These are phyloP conservation scores for Cyanoramphus novaezelandiae DNA, from an alignment of 2,113 vertebrate genomes.

Conservation along the genomic window DNA sequence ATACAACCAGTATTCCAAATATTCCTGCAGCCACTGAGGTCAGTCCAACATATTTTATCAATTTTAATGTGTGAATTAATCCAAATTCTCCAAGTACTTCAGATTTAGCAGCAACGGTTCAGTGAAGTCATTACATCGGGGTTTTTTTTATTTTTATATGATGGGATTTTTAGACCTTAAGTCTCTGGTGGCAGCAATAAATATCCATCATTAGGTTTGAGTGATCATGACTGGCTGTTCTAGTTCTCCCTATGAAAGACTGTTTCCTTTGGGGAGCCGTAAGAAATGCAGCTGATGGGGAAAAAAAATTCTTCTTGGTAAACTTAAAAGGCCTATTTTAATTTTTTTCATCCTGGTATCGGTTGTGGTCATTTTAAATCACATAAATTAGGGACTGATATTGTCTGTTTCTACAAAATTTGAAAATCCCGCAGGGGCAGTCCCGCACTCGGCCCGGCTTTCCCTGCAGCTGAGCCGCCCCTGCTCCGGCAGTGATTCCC, in stretches of 20 bases:
- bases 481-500: not conserved
- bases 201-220: constrained; percentile 37
- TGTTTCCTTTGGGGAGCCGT: constrained; percentile 8
- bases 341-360: not conserved
- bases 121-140: not conserved
- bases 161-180: constrained; percentile 17
- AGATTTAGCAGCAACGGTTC: not conserved
- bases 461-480: fast-evolving
- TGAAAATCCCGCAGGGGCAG: not conserved
- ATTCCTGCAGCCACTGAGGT: not conserved
- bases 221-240: constrained; percentile 4
- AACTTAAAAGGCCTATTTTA: not conserved
- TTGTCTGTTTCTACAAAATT: not conserved
- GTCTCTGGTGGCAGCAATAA: constrained; percentile 45
- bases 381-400: not conserved
- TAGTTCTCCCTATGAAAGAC: not conserved
- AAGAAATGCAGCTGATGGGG: not conserved
- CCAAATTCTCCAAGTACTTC: not conserved
- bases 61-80: constrained; percentile 8
- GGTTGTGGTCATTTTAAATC: not conserved
- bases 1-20: not conserved
- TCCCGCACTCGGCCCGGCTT: not conserved
- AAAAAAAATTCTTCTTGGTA: not conserved
- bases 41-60: constrained; percentile 3
- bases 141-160: constrained; percentile 13